Evolutionary conservation across 2,888 invertebrate species (phyloP).

Genomic region (Macrophya annulata): DNA sequence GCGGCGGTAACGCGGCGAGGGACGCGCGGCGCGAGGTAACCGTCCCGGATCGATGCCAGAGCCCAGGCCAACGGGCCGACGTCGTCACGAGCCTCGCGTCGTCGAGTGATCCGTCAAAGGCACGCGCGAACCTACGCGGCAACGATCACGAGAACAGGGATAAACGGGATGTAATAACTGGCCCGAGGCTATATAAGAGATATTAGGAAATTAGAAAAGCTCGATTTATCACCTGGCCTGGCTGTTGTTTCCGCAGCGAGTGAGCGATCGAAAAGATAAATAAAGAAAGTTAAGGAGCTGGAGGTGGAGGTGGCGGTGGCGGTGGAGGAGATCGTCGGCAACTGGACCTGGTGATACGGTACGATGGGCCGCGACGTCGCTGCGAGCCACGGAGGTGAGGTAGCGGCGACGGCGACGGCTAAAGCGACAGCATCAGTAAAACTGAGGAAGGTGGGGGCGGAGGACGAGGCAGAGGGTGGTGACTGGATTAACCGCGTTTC

Average conservation of each 20-base stretch:
- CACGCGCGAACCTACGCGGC: constrained; percentile 47
- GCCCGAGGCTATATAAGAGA: neutral
- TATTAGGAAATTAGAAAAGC: neutral
- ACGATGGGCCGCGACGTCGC: constrained; percentile 54
- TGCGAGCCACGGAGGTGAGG: constrained; percentile 58
- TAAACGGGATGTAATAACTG: constrained; percentile 44
- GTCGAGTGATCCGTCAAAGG: constrained; percentile 54
- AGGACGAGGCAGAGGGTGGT: constrained; percentile 55
- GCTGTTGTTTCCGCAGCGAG: neutral
- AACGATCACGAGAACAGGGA: constrained; percentile 45
- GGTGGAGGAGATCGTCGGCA: constrained; percentile 15
- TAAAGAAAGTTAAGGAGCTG: neutral
- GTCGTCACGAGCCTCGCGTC: constrained; percentile 52
- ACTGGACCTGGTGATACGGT: constrained; percentile 37
- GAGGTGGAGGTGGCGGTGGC: neutral
- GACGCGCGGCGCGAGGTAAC: constrained; percentile 33
- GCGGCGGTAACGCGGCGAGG: constrained; percentile 67
- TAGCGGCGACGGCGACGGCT: constrained; percentile 58
- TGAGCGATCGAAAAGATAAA: neutral
- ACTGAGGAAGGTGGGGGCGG: constrained; percentile 55
- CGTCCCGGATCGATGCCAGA: constrained; percentile 54
- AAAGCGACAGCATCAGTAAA: constrained; percentile 63
- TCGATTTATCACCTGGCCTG: constrained; percentile 1
- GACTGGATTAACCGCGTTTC: constrained; percentile 17
- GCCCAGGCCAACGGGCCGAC: constrained; percentile 54